These are phyloP conservation scores for Candidula unifasciata DNA, from an alignment of 2,888 invertebrate species.

Conservation along the genomic window DNA sequence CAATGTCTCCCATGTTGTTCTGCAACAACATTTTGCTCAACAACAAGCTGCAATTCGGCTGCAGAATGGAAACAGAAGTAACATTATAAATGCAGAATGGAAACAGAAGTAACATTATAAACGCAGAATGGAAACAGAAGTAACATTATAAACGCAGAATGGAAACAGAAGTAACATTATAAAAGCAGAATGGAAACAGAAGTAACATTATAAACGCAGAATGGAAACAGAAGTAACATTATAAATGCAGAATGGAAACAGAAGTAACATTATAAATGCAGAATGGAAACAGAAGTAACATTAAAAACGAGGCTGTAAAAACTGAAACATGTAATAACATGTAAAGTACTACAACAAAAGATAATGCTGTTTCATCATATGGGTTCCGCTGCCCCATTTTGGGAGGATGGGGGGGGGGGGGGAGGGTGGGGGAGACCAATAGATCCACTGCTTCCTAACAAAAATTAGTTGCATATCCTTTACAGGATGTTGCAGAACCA, in stretches of 20 bases:
- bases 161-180: neutral
- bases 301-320: neutral
- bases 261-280: neutral
- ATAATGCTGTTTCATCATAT: too few relatives aligned
- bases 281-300: neutral
- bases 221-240: neutral
- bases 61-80: neutral
- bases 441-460: too few relatives aligned
- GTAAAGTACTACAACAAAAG: too few relatives aligned
- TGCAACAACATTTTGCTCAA: constrained; percentile 56
- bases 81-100: neutral
- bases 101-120: neutral
- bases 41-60: constrained; percentile 65
- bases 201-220: neutral
- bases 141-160: neutral
- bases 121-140: neutral
- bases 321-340: too few relatives aligned
- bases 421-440: too few relatives aligned
- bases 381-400: too few relatives aligned
- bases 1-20: constrained; percentile 55
- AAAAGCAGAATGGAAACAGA: neutral
- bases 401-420: too few relatives aligned
- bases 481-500: too few relatives aligned
- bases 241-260: neutral
- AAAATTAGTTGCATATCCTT: too few relatives aligned